Percentiles rank a stretch among this genome's conserved stretches.
Conservation (phyloP, 2,797 vertebrate species). For the Tolypeutes matacus region DNA sequence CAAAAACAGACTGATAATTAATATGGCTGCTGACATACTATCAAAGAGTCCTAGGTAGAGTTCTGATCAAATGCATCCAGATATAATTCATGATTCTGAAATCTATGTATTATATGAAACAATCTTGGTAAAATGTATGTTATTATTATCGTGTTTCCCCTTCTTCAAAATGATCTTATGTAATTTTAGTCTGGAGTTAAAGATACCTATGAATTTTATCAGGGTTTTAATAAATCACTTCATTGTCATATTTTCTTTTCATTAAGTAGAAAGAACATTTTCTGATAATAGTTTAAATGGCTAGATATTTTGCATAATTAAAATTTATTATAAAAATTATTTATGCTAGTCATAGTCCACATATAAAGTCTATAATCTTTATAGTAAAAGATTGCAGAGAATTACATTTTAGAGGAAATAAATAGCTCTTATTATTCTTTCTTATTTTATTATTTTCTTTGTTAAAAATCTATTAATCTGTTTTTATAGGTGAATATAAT, state of each 20-base stretch:
- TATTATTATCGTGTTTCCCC: not conserved
- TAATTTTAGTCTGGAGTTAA: slow-evolving; percentile 3
- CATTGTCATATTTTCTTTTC: not conserved
- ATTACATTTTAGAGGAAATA: not conserved
- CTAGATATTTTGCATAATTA: not conserved
- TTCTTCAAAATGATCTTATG: not conserved
- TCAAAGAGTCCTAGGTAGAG: not conserved
- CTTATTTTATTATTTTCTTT: slow-evolving; percentile 11
- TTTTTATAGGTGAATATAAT: not conserved
- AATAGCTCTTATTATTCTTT: not conserved
- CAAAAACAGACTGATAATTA: slow-evolving; percentile 50
- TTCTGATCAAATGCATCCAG: not conserved
- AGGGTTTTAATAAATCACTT: not conserved
- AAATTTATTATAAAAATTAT: not conserved
- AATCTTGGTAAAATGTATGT: not conserved
- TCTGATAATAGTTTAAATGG: not conserved
- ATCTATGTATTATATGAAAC: not conserved
- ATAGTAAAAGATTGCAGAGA: not conserved
- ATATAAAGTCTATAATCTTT: too few species aligned
- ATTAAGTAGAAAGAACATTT: not conserved
- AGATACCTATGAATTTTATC: not conserved
- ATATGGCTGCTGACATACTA: not conserved
- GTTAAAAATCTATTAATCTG: not conserved
- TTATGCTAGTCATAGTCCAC: not conserved
- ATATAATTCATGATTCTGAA: not conserved